These are phyloP conservation scores for Enteromius radiatus DNA, from an alignment of 2,797 vertebrate genomes.

Conservation along the genomic window DNA sequence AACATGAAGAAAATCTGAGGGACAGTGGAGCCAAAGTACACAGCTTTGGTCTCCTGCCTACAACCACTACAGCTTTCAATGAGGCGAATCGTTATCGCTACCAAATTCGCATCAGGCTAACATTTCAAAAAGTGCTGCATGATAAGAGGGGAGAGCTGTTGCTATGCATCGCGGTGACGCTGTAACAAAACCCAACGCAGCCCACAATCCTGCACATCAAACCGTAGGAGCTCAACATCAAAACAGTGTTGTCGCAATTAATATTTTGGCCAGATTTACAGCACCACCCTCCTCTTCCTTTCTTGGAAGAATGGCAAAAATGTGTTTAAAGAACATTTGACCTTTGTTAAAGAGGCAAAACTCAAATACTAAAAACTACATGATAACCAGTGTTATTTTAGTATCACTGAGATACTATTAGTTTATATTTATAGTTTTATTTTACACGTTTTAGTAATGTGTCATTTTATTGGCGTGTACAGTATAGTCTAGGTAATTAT, in stretches of 20 bases:
- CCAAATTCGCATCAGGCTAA: background rate
- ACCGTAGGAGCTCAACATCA: background rate
- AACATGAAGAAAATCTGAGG: conserved; percentile 24
- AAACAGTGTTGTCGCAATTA: background rate
- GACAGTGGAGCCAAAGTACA: conserved; percentile 3
- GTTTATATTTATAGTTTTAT: background rate
- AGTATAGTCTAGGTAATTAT: background rate
- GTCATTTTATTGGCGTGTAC: background rate
- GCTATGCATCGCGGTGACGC: background rate
- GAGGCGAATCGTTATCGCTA: background rate
- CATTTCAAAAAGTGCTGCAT: background rate
- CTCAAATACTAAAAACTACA: background rate
- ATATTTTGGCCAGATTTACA: background rate
- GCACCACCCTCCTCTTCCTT: background rate
- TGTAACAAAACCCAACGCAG: no score
- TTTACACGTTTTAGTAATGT: background rate
- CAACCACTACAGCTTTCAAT: conserved; percentile 16
- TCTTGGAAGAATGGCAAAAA: no score
- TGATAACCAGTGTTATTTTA: background rate
- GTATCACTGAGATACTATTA: background rate
- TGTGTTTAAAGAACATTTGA: background rate
- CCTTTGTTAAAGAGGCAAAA: background rate
- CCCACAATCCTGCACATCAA: no score
- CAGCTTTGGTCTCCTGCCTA: conserved; percentile 1
- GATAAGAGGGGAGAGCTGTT: background rate